phyloP scores from a whole-genome alignment of 2,797 vertebrate genomes.

The Salmo trutta region DNA sequence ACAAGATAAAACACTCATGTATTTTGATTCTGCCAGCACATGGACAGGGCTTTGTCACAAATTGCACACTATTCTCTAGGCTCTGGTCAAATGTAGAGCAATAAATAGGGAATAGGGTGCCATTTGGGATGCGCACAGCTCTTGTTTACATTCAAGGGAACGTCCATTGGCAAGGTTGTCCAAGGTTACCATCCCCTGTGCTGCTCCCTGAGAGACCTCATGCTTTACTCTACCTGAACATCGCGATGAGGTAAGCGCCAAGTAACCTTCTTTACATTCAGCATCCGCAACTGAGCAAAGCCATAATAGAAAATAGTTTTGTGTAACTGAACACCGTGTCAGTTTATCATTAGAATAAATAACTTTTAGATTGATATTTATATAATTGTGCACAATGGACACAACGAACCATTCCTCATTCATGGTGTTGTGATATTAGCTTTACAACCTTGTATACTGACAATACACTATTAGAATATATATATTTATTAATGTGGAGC shows the following conservation, averaged over 20 bases:
- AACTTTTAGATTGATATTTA: background rate
- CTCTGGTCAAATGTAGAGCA: background rate
- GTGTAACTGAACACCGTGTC: constrained; percentile 24
- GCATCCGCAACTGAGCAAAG: constrained; percentile 16
- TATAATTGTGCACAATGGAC: background rate
- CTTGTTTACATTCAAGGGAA: constrained; percentile 46
- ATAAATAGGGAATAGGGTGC: background rate
- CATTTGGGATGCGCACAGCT: constrained; percentile 1
- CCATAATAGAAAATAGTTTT: constrained; percentile 1
- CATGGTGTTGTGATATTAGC: background rate
- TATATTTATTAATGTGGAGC: background rate
- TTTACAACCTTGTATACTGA: background rate
- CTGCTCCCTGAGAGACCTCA: constrained; percentile 5
- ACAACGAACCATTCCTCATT: background rate
- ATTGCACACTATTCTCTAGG: background rate
- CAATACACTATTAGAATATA: background rate
- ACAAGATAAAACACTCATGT: constrained; percentile 24
- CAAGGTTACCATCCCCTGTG: constrained; percentile 45
- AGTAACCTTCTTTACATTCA: constrained; percentile 31
- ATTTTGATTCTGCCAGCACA: constrained; percentile 49
- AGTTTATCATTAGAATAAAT: constrained; percentile 14
- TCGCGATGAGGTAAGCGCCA: constrained; percentile 3
- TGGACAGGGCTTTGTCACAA: background rate
- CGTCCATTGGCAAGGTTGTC: constrained; percentile 44
- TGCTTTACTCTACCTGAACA: background rate